Percentiles rank a stretch among this genome's conserved stretches.
Evolutionary conservation across 2,797 vertebrate genomes (phyloP).

Genomic region (Emys orbicularis): DNA sequence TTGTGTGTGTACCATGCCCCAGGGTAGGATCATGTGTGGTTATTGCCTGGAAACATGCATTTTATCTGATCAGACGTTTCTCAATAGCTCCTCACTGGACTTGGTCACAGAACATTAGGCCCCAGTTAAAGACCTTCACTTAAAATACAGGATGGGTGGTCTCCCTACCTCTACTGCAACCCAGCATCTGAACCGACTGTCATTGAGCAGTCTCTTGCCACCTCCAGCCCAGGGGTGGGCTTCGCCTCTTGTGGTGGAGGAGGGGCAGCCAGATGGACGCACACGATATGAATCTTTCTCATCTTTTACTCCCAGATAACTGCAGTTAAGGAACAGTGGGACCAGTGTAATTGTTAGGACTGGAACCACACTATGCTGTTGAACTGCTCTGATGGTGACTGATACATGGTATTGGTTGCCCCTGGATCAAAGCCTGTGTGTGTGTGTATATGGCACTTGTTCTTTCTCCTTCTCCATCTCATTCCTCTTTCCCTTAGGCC

Average conservation of each 20-base stretch:
- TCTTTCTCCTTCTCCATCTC: not conserved
- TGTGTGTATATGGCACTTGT: not conserved
- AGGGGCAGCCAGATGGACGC: not conserved
- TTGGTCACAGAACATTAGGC: not conserved
- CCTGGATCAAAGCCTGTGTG: not conserved
- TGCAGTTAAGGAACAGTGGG: not conserved
- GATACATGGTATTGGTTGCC: too few relatives aligned
- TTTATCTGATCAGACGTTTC: not conserved
- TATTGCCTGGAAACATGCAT: fast-evolving
- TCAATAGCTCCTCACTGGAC: not conserved
- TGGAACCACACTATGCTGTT: not conserved
- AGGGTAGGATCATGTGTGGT: fast-evolving
- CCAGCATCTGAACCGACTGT: not conserved
- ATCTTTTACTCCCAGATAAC: not conserved
- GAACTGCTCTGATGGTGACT: not conserved
- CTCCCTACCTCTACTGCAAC: not conserved
- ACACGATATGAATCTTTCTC: not conserved
- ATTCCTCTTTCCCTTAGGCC: conserved; percentile 80
- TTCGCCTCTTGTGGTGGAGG: not conserved
- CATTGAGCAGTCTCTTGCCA: not conserved
- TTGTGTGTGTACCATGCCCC: fast-evolving
- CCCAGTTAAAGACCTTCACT: not conserved
- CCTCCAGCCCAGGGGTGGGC: not conserved
- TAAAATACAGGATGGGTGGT: not conserved
- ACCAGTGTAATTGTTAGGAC: not conserved